phyloP scores from a whole-genome alignment of 30 jellyfish, hydroid and myxozoan species.

The Phacellophora camtschatica region DNA sequence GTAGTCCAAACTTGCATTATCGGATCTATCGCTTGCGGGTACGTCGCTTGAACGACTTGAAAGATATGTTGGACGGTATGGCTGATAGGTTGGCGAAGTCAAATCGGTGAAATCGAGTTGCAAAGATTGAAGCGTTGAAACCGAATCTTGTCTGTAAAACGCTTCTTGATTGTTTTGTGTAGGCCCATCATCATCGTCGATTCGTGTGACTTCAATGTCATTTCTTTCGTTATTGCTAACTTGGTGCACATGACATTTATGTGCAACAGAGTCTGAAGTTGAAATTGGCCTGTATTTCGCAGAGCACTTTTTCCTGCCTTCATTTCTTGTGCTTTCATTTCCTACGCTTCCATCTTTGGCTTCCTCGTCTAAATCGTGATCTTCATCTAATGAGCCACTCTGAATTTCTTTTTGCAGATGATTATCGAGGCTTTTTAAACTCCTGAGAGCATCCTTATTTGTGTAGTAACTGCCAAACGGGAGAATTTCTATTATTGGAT shows the following conservation, averaged over 20 bases:
- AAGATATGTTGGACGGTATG: no score
- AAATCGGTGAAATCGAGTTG: slow-evolving; percentile 15
- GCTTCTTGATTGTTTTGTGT: not conserved
- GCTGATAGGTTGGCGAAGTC: slow-evolving; percentile 24
- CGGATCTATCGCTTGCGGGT: not conserved
- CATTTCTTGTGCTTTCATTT: not conserved
- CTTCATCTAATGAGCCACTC: not conserved
- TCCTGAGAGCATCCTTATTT: slow-evolving; percentile 77
- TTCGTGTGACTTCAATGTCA: slow-evolving; percentile 22
- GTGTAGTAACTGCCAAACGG: slow-evolving; percentile 60
- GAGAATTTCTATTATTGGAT: slow-evolving; percentile 73
- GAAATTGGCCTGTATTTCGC: not conserved
- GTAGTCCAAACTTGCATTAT: slow-evolving; percentile 11
- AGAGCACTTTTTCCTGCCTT: not conserved
- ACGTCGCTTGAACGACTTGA: not conserved
- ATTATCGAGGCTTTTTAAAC: slow-evolving; percentile 72
- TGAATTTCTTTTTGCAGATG: slow-evolving; percentile 47
- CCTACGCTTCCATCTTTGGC: not conserved
- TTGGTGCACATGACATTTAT: not conserved
- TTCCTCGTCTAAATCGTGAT: not conserved
- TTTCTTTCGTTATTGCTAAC: not conserved
- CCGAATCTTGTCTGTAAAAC: slow-evolving; percentile 1
- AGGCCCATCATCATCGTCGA: not conserved
- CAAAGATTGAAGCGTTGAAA: slow-evolving; percentile 23
- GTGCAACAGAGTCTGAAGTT: not conserved